Base-by-base conservation (phyloP, 2,113 vertebrate species). In the Diadophis punctatus region DNA sequence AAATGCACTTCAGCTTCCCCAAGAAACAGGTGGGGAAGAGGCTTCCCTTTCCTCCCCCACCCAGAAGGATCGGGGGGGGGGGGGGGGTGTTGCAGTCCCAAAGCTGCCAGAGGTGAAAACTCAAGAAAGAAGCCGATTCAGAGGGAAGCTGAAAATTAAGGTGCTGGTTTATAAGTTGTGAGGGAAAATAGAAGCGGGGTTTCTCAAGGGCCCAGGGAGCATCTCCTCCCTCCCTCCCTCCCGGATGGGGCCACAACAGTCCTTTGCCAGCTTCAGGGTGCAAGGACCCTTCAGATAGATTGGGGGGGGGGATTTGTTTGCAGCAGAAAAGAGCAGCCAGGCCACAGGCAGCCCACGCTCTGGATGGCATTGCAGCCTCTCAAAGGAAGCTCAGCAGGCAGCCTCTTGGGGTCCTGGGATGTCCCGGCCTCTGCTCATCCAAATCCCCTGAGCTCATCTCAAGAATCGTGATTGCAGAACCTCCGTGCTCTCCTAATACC, bases 201-300 rank as follows among this genome's bases (percentile, higher is more conserved):
- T 95, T 95, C 94, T 95, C 87, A 91, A 95, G 94, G 95, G 95
- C 18, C 34, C 74, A 43, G 74, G 74, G 93, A 96, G 87, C 91
- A 63, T 0, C 9, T 63, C 90, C 93, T 63, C 90, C 93, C 55
- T 22, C 55, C 53, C 90, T 90, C n/a, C 93, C 10, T 12, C 25
- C 49, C 1, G 2, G 10, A 1, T 30, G 4, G 90, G 60, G 0
- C 1, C 1, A 43, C 27, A 91, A 30, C 91, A n/a, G 55, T 10
- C 4, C 0, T 60, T 90, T 93, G 8, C 80, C 25, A 1, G 9
- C 18, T 0, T 4, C 8, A 8, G 23, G 63, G 23, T 12, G 34
- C 0, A 14, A 88, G 0, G 0, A 0, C 22, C 0, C n/a, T 0
- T 0, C 85, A 30, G 1, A 27, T n/a, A 0, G 0, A 49, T 0